phyloP scores from a whole-genome alignment of 1,140 invertebrate genomes.

The Cephus cinctus region DNA sequence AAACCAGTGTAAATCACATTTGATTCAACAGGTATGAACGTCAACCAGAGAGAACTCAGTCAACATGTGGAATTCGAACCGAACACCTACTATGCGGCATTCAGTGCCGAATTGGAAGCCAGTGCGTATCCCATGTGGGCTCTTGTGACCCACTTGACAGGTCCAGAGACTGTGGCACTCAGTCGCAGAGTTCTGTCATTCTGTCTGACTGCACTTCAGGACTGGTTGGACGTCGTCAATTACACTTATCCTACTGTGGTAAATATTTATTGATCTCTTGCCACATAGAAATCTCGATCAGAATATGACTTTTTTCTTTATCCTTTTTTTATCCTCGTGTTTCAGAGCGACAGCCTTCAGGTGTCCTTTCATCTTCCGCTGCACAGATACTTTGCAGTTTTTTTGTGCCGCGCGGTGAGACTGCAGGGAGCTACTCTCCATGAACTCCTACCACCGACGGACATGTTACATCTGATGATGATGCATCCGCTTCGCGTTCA shows the following conservation, averaged over 20 bases:
- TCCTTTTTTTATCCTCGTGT: constrained; percentile 20
- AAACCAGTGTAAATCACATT: constrained; percentile 3
- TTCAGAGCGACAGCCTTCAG: constrained; percentile 76
- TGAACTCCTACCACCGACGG: constrained; percentile 76
- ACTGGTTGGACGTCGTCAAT: constrained; percentile 84
- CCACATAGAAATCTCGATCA: neutral
- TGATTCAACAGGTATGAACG: constrained; percentile 81
- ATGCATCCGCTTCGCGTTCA: constrained; percentile 88
- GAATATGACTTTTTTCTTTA: constrained; percentile 8
- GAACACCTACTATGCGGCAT: constrained; percentile 95
- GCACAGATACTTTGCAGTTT: constrained; percentile 91
- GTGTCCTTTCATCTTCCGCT: constrained; percentile 94
- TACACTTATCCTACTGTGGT: constrained; percentile 71
- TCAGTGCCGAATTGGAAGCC: constrained; percentile 94
- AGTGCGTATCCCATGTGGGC: constrained; percentile 98
- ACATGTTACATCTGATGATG: constrained; percentile 78
- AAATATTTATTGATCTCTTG: constrained; percentile 30
- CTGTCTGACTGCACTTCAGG: constrained; percentile 73
- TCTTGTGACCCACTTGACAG: constrained; percentile 82
- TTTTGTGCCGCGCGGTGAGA: constrained; percentile 85
- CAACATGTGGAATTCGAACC: constrained; percentile 97
- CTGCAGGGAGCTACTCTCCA: constrained; percentile 75
- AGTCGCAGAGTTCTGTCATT: constrained; percentile 73
- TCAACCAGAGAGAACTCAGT: constrained; percentile 85
- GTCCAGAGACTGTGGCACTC: constrained; percentile 68